phyloP scores from a whole-genome alignment of 2,113 vertebrate species.

The Anhinga anhinga region DNA sequence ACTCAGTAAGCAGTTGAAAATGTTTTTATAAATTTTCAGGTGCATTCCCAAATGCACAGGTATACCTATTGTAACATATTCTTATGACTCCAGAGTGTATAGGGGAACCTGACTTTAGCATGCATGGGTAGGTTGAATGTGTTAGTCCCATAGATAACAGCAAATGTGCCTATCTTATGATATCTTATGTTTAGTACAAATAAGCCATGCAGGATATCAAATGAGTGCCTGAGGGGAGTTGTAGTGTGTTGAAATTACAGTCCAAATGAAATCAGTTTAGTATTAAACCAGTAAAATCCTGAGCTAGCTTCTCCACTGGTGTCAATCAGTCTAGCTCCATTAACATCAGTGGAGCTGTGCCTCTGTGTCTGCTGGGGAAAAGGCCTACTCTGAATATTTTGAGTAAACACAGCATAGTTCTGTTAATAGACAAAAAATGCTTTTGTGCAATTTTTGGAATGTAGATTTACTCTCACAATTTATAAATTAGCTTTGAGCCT shows the following conservation, averaged over 20 bases:
- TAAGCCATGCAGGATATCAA: conserved; percentile 54
- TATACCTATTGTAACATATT: conserved; percentile 40
- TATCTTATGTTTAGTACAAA: conserved; percentile 53
- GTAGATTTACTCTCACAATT: not conserved
- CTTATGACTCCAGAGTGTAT: conserved; percentile 51
- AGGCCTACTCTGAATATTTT: not conserved
- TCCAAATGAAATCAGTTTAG: not conserved
- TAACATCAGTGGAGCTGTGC: not conserved
- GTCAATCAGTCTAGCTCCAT: conserved; percentile 13
- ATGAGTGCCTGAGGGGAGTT: conserved; percentile 48
- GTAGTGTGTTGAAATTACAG: not conserved
- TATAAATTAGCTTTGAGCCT: not conserved
- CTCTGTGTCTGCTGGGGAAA: not conserved
- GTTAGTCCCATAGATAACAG: conserved; percentile 5
- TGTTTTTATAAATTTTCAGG: conserved; percentile 57
- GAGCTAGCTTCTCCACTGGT: not conserved
- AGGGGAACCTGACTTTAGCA: conserved; percentile 32
- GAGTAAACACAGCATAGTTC: not conserved
- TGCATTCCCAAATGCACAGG: conserved; percentile 55
- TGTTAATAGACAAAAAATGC: not conserved
- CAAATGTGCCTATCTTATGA: conserved; percentile 46
- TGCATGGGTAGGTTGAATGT: conserved; percentile 31
- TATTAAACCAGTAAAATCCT: not conserved
- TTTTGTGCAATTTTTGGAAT: not conserved
- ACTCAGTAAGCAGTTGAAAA: conserved; percentile 54